Evolutionary conservation across 2,113 vertebrate genomes (phyloP).

Genomic region (Ammodramus savannarum): DNA sequence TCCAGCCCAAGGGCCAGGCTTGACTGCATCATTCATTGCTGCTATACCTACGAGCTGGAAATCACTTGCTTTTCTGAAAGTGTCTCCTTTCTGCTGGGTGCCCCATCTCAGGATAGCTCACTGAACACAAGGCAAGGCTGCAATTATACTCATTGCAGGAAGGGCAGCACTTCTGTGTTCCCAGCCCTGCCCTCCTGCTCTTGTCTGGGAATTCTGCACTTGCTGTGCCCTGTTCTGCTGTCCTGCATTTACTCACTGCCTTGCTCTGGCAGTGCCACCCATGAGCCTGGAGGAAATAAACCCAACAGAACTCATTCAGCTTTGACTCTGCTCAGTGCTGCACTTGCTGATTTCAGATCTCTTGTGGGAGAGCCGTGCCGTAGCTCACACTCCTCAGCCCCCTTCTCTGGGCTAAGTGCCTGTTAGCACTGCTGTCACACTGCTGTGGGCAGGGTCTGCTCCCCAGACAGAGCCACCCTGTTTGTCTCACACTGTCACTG

Average conservation of each 20-base stretch:
- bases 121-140: neutral
- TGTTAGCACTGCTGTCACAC: neutral
- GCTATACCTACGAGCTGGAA: neutral
- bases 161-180: neutral
- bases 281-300: neutral
- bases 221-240: neutral
- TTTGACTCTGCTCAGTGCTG: neutral
- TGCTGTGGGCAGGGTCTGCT: neutral
- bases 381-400: neutral
- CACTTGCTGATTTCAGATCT: neutral
- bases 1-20: neutral
- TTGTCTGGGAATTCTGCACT: neutral
- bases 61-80: neutral
- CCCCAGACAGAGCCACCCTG: neutral
- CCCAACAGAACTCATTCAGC: neutral
- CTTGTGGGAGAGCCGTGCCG: neutral
- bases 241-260: neutral
- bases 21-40: neutral
- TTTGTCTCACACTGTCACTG: neutral
- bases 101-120: neutral
- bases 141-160: neutral
- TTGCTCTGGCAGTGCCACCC: neutral
- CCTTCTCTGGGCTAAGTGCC: neutral
- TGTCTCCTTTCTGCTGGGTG: neutral
- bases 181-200: neutral